Evolutionary conservation across 2,797 vertebrate genomes (phyloP), one percentile per base, ranked within the genome.

Genomic region (Lacerta viridis): DNA sequence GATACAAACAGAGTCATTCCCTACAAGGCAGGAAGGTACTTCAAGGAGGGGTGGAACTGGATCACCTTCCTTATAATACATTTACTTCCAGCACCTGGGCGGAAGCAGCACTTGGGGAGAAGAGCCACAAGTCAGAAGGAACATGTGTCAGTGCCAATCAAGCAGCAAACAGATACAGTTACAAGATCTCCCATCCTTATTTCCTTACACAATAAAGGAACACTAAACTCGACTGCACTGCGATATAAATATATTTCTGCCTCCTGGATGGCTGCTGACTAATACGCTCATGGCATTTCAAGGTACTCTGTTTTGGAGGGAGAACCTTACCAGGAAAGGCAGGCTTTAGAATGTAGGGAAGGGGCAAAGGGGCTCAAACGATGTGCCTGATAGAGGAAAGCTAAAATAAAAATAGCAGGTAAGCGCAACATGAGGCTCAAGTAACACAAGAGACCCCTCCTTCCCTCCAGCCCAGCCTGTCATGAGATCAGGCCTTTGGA

Each of bases 181-280:
- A 75, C 88, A 66, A 46, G 76, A 29, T 66, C 66, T 23, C 8
- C 20, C 86, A 75, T 66, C 80, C 71, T 77, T 29, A 50, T 11
- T 83, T 68, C 87, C 80, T 76, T 83, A 77, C 80, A 83, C 87
- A 88, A 88, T 83, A 68, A 68, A 77, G n/a, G 15, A 36, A 46
- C 55, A n/a, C 79, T 61, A 39, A 68, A 76, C 69, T 43, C 18
- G 1, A 39, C 7, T 13, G 79, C 27, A 46, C 39, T 5, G 27
- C 0, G 86, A 75, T 82, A 87, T 82, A 87, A 81, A 82, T 87
- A 87, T 23, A 39, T 72, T 7, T 50, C 79, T 75, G 69, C 69
- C 79, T 41, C 68, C 39, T 8, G 29, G 50, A 36, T 27, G 59
- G 71, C 41, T 50, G 59, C 71, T 76, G 80, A 83, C 41, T 83